A percentile compares a stretch with the other conserved stretches of the same genome.
Conservation (phyloP, 2,888 invertebrate species). For the Iphiclides podalirius region DNA sequence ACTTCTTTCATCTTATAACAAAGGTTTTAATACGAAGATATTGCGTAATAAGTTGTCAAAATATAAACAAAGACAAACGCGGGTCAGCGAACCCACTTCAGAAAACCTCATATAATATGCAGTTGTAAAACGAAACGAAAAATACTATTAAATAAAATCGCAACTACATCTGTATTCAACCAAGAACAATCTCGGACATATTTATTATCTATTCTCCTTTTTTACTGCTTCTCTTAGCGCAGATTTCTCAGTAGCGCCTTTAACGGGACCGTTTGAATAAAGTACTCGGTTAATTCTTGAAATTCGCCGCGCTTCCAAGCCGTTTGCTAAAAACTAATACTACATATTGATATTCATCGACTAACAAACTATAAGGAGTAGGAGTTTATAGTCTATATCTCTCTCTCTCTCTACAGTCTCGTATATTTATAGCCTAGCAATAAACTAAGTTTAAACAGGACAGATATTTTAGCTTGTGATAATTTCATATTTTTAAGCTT, state of each 20-base stretch:
- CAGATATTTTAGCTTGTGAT: no score
- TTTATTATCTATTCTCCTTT: slow-evolving; percentile 24
- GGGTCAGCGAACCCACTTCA: slow-evolving; percentile 10
- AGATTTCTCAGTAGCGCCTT: slow-evolving; percentile 15
- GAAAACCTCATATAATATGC: neutral
- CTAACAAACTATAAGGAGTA: no score
- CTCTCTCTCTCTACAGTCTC: no score
- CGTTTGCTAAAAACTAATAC: neutral
- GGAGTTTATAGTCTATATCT: no score
- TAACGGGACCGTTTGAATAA: slow-evolving; percentile 4
- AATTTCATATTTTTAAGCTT: no score
- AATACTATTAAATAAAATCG: slow-evolving; percentile 19
- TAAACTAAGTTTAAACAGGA: no score
- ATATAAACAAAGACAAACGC: neutral
- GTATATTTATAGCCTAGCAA: no score
- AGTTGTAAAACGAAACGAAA: slow-evolving; percentile 18
- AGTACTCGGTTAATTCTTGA: slow-evolving; percentile 7
- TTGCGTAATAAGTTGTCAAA: slow-evolving; percentile 3
- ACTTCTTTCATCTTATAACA: no score
- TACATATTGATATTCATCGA: neutral
- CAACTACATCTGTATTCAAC: slow-evolving; percentile 20
- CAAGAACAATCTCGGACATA: slow-evolving; percentile 17
- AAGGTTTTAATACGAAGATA: no score
- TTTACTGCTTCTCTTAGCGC: slow-evolving; percentile 20
- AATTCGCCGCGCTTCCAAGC: slow-evolving; percentile 8